Conservation (phyloP, 1,140 invertebrate species). For the Oryctes rhinoceros region DNA sequence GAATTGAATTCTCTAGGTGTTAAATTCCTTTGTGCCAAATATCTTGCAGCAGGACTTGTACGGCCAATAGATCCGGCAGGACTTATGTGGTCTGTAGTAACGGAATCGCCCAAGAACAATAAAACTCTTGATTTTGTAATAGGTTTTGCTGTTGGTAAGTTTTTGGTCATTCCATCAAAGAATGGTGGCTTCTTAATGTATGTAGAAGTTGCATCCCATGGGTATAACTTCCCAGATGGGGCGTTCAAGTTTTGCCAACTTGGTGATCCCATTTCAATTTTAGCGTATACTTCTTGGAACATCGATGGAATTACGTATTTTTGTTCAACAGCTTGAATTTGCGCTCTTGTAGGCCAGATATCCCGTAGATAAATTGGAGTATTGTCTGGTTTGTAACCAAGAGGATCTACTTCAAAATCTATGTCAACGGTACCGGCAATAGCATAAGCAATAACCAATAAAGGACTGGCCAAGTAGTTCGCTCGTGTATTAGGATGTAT, state of each 20-base stretch:
- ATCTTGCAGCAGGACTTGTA: constrained; percentile 93
- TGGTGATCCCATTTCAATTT: constrained; percentile 84
- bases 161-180: constrained; percentile 77
- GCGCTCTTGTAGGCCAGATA: constrained; percentile 93
- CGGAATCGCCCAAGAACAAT: constrained; percentile 90
- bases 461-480: constrained; percentile 95
- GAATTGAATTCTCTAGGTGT: constrained; percentile 97
- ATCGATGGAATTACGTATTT: constrained; percentile 95
- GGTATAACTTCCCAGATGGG: constrained; percentile 85
- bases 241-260: constrained; percentile 87
- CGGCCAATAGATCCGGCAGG: constrained; percentile 97
- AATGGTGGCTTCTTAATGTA: constrained; percentile 99
- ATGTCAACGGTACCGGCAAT: constrained; percentile 93
- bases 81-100: constrained; percentile 98
- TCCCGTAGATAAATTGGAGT: constrained; percentile 84
- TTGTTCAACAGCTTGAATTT: constrained; percentile 91
- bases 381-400: constrained; percentile 76
- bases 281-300: constrained; percentile 94
- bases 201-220: constrained; percentile 90
- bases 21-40: constrained; percentile 78
- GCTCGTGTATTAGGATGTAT: constrained; percentile 96
- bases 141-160: constrained; percentile 66
- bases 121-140: constrained; percentile 79
- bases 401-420: constrained; percentile 82
- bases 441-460: constrained; percentile 96